phyloP scores from a whole-genome alignment of 2,888 invertebrate genomes.

The Ephialtes manifestator region DNA sequence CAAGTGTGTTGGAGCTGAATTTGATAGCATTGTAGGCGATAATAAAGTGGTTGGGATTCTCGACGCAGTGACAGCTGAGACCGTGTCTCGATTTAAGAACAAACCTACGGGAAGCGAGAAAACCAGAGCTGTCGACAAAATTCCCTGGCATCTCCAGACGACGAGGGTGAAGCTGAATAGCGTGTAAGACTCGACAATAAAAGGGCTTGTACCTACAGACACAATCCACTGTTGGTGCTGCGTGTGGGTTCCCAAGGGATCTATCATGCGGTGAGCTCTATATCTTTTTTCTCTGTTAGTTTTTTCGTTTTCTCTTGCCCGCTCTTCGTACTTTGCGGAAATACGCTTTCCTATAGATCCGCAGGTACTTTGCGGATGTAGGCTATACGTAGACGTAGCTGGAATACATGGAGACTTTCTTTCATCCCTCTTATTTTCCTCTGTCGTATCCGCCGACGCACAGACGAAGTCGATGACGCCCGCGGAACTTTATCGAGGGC shows the following conservation, averaged over 20 bases:
- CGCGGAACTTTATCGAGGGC: slow-evolving; percentile 45
- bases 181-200: slow-evolving; percentile 15
- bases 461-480: slow-evolving; percentile 12
- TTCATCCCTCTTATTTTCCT: slow-evolving; percentile 28
- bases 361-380: slow-evolving; percentile 29
- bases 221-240: neutral
- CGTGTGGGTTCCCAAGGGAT: slow-evolving; percentile 33
- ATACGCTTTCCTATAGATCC: slow-evolving; percentile 35
- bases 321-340: slow-evolving; percentile 27
- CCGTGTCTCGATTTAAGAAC: neutral
- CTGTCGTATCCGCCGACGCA: slow-evolving; percentile 16
- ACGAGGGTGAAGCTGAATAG: neutral
- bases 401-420: slow-evolving; percentile 29
- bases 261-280: slow-evolving; percentile 2
- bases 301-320: slow-evolving; percentile 13
- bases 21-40: neutral
- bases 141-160: neutral
- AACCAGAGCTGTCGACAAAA: neutral
- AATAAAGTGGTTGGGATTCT: neutral
- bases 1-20: no score
- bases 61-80: neutral
- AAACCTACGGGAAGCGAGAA: slow-evolving; percentile 4
- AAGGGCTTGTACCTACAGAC: slow-evolving; percentile 10
- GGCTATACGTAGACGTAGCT: neutral
- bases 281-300: slow-evolving; percentile 1